Percentiles rank a stretch among this genome's conserved stretches.
Evolutionary conservation across 2,888 invertebrate genomes (phyloP).

Genomic region (Caenorhabditis becei): DNA sequence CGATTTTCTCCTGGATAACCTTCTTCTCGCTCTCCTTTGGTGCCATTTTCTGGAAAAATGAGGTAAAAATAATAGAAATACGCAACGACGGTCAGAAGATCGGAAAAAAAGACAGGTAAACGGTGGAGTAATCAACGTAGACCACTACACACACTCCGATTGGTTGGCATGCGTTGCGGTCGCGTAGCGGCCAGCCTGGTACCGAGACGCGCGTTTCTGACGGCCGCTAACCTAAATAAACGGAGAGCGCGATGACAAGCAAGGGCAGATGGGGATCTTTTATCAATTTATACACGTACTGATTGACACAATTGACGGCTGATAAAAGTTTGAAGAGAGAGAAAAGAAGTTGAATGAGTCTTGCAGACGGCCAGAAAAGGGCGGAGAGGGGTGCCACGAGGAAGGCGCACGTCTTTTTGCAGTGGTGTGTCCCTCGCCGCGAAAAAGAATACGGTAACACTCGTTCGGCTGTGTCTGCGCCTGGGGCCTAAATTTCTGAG

Average conservation of each 20-base stretch:
- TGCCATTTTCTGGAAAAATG: conserved; percentile 65
- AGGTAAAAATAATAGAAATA: not conserved
- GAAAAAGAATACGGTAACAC: conserved; percentile 52
- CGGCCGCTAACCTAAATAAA: conserved; percentile 46
- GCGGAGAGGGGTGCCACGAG: conserved; percentile 46
- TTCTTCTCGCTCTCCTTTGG: conserved; percentile 76
- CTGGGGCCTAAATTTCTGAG: conserved; percentile 30
- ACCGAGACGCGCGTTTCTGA: conserved; percentile 41
- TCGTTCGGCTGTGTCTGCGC: conserved; percentile 28
- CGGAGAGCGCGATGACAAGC: conserved; percentile 10
- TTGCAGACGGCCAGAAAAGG: conserved; percentile 21
- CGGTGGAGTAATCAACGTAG: conserved; percentile 32
- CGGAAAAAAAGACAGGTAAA: conserved; percentile 19
- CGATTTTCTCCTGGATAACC: conserved; percentile 76
- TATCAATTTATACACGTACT: conserved; percentile 52
- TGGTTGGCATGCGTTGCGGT: conserved; percentile 65
- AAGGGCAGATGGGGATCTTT: conserved; percentile 24
- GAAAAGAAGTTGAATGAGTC: conserved; percentile 1
- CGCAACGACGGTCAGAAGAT: not conserved
- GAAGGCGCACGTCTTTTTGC: conserved; percentile 56
- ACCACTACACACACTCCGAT: conserved; percentile 27
- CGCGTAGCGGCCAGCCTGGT: conserved; percentile 56
- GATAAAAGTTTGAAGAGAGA: conserved; percentile 23
- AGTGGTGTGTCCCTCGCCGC: conserved; percentile 41
- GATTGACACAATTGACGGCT: conserved; percentile 37